Percentiles rank a stretch among this genome's conserved stretches.
phyloP scores from a whole-genome alignment of 2,888 invertebrate genomes.

The Brenthis daphne region DNA sequence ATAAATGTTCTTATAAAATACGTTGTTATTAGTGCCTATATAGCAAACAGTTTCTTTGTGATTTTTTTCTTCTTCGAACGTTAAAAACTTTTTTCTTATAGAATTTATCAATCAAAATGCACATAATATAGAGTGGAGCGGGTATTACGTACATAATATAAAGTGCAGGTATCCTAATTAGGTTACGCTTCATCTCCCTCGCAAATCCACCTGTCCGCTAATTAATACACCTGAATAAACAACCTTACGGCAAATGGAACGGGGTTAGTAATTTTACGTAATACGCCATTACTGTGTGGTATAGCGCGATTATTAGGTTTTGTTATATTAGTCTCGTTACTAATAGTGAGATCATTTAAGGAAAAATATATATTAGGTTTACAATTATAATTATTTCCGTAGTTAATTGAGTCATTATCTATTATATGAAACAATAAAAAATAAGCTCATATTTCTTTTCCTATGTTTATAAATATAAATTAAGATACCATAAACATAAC shows the following conservation, averaged over 20 bases:
- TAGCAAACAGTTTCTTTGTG: too few relatives aligned
- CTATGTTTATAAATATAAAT: neutral
- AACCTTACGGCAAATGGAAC: slow-evolving; percentile 37
- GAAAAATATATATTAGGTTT: neutral
- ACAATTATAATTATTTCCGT: neutral
- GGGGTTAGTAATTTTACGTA: slow-evolving; percentile 40
- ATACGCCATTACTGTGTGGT: slow-evolving; percentile 37
- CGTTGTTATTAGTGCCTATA: too few relatives aligned
- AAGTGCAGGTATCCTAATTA: slow-evolving; percentile 27
- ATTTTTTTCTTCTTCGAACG: too few relatives aligned
- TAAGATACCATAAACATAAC: neutral
- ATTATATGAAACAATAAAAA: too few relatives aligned
- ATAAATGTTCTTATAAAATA: too few relatives aligned
- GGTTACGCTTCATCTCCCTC: slow-evolving; percentile 38
- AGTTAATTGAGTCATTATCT: too few relatives aligned
- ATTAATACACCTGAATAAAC: slow-evolving; percentile 50
- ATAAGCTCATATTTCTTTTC: too few relatives aligned
- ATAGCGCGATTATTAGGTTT: slow-evolving; percentile 14
- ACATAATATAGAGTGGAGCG: neutral
- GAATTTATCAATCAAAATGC: neutral
- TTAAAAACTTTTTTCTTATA: too few relatives aligned
- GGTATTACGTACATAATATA: neutral
- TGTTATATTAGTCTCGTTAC: neutral
- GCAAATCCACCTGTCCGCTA: slow-evolving; percentile 49
- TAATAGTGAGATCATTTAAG: neutral